Percentiles rank a stretch among this genome's conserved stretches.
These are phyloP conservation scores for Morus bassanus DNA, from an alignment of 2,797 vertebrate genomes.

Conservation along the genomic window DNA sequence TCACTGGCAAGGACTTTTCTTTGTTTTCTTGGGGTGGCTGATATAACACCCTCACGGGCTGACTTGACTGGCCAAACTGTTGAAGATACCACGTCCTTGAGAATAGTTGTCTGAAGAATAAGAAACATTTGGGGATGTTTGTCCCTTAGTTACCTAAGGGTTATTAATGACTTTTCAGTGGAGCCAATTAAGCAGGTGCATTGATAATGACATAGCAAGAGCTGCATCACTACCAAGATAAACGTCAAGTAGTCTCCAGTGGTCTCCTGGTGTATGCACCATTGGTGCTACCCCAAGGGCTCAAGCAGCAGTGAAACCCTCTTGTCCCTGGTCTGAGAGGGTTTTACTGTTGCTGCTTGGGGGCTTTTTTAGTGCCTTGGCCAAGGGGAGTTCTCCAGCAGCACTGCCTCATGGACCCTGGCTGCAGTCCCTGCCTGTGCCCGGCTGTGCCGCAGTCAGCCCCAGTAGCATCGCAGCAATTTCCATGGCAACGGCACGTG, in stretches of 20 bases:
- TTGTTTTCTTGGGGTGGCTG: neutral
- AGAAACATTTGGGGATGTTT: neutral
- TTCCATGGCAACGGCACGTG: slow-evolving; percentile 26
- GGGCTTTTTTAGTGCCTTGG: neutral
- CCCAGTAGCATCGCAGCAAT: neutral
- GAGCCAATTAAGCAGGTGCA: neutral
- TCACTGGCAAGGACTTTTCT: neutral
- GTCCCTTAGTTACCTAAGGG: neutral
- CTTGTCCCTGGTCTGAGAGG: neutral
- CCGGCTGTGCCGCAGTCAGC: neutral
- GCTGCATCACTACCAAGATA: neutral
- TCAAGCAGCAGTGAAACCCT: neutral
- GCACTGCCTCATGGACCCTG: neutral
- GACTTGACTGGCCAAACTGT: neutral
- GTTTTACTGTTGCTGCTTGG: neutral
- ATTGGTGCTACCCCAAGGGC: neutral
- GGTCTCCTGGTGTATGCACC: neutral
- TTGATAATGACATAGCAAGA: neutral
- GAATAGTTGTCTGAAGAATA: neutral
- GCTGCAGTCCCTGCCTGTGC: neutral
- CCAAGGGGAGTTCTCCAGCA: neutral
- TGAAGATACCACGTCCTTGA: neutral
- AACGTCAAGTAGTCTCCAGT: neutral
- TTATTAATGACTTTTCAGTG: neutral
- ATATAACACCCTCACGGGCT: neutral